Evolutionary conservation across 1,140 invertebrate genomes (phyloP), one percentile per base, ranked within the genome.

Genomic region (Pomphorhynchus laevis): DNA sequence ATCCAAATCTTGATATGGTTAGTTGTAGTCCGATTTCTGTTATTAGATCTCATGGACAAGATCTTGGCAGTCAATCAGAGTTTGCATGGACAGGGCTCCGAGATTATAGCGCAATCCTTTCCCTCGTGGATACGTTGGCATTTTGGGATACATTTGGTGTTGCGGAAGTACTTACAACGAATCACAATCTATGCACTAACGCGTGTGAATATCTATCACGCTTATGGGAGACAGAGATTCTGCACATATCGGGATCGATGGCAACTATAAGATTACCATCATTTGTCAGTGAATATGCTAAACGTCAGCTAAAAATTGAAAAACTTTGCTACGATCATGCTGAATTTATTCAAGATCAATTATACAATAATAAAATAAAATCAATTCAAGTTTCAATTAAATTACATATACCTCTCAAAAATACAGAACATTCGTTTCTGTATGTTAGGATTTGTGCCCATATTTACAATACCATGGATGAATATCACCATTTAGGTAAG

Each of bases 11-110:
- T n/a, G n/a, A n/a, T n/a, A n/a, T n/a, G n/a, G n/a, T n/a, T n/a
- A n/a, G n/a, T n/a, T n/a, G n/a, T n/a, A n/a, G n/a, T n/a, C n/a
- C n/a, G n/a, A n/a, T n/a, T n/a, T n/a, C n/a, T n/a, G 54, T 54
- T 0, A 41, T 55, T 25, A 46, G 52, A 25, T 57, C 55, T 11
- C 53, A 55, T 50, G 55, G 55, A 12, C 51, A 50, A 48, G 52
- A 49, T 4, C 49, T 47, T 22, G 55, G 55, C 4, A 55, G 55
- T 40, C 51, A 46, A 43, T 53, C 54, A 18, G 52, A 56, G 34
- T 57, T 56, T 45, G 51, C 55, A 12, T 57, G 55, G 55, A 40
- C 53, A 49, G 55, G 55, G 37, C 39, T 55, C 11, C 48, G 51
- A 43, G 53, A 57, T 37, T 56, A 56, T 45, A 51, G 49, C 38